Percentiles rank a stretch among this genome's conserved stretches.
Evolutionary conservation across 2,888 invertebrate species (phyloP).

Genomic region (Orthosia gracilis): DNA sequence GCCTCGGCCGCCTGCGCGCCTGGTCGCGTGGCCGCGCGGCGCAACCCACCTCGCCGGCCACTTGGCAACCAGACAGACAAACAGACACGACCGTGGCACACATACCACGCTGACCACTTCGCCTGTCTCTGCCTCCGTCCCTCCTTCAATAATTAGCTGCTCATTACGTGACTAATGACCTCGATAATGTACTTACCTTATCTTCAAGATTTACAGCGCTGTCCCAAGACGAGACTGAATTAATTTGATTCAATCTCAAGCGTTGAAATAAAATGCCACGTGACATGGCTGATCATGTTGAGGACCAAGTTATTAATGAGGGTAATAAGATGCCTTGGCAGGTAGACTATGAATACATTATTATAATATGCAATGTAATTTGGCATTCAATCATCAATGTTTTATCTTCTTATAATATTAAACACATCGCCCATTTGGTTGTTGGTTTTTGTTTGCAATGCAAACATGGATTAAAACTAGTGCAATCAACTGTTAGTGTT

Average conservation of each 20-base stretch:
- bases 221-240: background rate
- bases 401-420: background rate
- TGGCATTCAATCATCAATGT: too few relatives aligned
- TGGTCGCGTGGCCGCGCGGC: constrained; percentile 83
- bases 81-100: constrained; percentile 75
- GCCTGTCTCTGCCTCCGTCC: constrained; percentile 45
- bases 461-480: background rate
- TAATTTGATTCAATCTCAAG: background rate
- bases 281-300: too few relatives aligned
- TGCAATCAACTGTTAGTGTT: too few relatives aligned
- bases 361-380: too few relatives aligned
- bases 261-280: background rate
- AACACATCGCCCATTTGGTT: background rate
- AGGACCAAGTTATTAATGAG: background rate
- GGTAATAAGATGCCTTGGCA: background rate
- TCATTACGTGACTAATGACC: constrained; percentile 24
- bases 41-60: constrained; percentile 83
- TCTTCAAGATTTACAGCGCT: constrained; percentile 20
- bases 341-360: background rate
- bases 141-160: constrained; percentile 39
- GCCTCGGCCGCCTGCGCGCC: constrained; percentile 79
- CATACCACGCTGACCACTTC: constrained; percentile 71
- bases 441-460: background rate
- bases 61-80: constrained; percentile 86
- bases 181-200: constrained; percentile 35